Percentiles rank a stretch among this genome's conserved stretches.
Evolutionary conservation across 2,113 vertebrate genomes (phyloP).

Genomic region (Pituophis catenifer): DNA sequence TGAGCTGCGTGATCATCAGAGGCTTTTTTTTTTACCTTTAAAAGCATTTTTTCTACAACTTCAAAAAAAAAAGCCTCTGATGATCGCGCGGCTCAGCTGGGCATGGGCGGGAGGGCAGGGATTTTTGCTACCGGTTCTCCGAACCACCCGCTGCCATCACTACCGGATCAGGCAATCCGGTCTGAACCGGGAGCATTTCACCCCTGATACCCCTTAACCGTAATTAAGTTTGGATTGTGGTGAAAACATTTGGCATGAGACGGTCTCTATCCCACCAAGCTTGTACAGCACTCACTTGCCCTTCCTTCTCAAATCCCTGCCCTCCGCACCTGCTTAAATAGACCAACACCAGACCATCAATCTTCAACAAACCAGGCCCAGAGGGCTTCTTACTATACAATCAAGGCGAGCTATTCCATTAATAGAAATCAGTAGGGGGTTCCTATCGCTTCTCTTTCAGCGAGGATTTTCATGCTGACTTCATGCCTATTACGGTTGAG

Average conservation of each 20-base stretch:
- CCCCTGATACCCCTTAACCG: too few species aligned
- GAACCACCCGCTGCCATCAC: too few species aligned
- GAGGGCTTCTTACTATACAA: conserved; percentile 32
- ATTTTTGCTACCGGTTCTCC: too few species aligned
- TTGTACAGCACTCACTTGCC: neutral
- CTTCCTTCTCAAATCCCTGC: neutral
- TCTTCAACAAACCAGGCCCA: neutral
- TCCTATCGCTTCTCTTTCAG: conserved; percentile 26
- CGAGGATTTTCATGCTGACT: conserved; percentile 35
- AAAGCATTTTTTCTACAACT: too few species aligned
- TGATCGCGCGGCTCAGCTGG: too few species aligned
- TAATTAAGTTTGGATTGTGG: neutral
- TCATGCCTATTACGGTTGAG: conserved; percentile 27
- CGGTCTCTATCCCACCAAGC: neutral
- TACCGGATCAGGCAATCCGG: too few species aligned
- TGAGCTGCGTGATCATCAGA: too few species aligned
- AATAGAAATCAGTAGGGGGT: conserved; percentile 40
- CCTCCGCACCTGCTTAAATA: neutral
- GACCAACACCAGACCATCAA: neutral
- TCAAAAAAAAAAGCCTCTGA: too few species aligned
- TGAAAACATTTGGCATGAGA: neutral
- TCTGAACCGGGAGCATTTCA: too few species aligned
- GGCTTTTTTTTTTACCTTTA: too few species aligned
- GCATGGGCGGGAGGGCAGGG: too few species aligned
- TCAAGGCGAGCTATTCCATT: conserved; percentile 18